Base-by-base conservation (phyloP, 2,888 invertebrate species). In the Loripinus fragilis region DNA sequence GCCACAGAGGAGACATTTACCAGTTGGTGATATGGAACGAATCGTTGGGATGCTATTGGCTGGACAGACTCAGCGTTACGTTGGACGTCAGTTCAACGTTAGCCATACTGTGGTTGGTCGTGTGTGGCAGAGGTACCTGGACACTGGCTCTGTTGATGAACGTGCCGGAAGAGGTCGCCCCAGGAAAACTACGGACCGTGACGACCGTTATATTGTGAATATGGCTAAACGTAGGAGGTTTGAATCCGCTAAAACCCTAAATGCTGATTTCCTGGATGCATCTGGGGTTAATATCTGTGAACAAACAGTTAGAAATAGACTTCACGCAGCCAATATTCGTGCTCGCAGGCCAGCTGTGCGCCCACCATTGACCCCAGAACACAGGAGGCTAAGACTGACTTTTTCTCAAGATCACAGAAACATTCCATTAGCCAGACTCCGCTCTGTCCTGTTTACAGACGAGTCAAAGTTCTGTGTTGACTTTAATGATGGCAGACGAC, bases 241-340 rank as follows among this genome's bases (percentile, higher is more conserved):
- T 20, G 2, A 33, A 28, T 60, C 60, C 17, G 60, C 60, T 33
- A 33, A 33, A 60, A 7, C 30, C 20, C 2, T 60, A 12, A 60
- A 60, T 17, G 60, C 20, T 2, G 3, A 60, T 5, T 55, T 55
- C 28, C 8, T 2, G 28, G 10, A n/a, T 1, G 55, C 55, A 28
- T 28, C 55, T 60, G 30, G 60, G 15, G 25, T 52, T 42, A 28
- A 20, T 0, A 25, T 68, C 20, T 60, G 50, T 17, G 50, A 41
- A 20, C 50, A 71, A 12, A 71, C 68, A n/a, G 1, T 67, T n/a
- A 30, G 55, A 41, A 76, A 68, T 3, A 17, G 35, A 55, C 72
- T 68, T 45, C 72, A 68, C 28, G 65, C 23, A 33, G 66, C 50
- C 2, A 35, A 66, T 66, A 17, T 60, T 12, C 3, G 23, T 12